Conservation (phyloP, 2,797 vertebrate genomes). For the Gallirallus australis region DNA sequence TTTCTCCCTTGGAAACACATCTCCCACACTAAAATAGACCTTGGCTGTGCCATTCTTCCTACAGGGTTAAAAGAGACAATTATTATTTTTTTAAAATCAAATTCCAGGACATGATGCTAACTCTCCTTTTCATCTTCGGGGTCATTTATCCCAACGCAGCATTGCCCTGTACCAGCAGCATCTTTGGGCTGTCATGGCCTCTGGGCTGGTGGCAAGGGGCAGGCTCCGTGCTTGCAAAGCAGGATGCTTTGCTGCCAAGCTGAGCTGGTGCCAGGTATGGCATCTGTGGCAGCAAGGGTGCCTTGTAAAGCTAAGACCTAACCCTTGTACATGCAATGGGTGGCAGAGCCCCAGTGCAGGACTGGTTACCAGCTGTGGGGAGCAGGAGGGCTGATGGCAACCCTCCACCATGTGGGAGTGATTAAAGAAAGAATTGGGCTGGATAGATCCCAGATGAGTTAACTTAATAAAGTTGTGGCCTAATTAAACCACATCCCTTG, state of each 20-base stretch:
- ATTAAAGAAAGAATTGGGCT: constrained; percentile 51
- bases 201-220: not conserved
- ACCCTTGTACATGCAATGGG: not conserved
- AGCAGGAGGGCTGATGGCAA: constrained; percentile 21
- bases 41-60: not conserved
- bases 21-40: not conserved
- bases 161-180: not conserved
- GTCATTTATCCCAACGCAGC: rapidly evolving
- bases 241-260: rapidly evolving
- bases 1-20: constrained; percentile 5
- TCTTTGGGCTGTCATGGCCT: not conserved
- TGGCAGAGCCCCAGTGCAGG: not conserved
- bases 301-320: not conserved
- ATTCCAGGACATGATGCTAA: not conserved
- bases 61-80: not conserved
- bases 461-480: constrained; percentile 61
- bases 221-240: not conserved
- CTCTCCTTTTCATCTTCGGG: not conserved
- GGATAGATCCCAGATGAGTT: constrained; percentile 67
- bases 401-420: constrained; percentile 37
- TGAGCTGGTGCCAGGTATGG: rapidly evolving
- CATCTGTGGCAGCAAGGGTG: rapidly evolving
- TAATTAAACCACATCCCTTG: constrained; percentile 67
- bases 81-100: not conserved
- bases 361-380: not conserved